Conservation (phyloP, 2,797 vertebrate species). For the Iguana delicatissima region DNA sequence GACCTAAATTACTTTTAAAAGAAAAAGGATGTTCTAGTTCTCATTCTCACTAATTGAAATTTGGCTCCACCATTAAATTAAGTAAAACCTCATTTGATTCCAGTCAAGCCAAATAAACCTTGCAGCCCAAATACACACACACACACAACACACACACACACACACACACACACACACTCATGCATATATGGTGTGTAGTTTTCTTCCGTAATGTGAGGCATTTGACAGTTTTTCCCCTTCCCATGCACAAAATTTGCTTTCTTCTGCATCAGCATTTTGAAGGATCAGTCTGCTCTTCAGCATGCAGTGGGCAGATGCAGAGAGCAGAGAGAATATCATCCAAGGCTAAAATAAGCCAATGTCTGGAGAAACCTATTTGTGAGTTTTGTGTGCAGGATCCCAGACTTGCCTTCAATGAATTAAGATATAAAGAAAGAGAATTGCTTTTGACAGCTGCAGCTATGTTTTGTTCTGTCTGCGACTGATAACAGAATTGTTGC, state of each 20-base stretch:
- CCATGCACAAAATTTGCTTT: not conserved
- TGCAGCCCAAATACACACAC: not conserved
- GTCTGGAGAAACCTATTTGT: conserved; percentile 2
- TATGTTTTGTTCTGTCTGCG: conserved; percentile 36
- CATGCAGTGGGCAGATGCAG: too few relatives aligned
- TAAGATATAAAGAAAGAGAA: conserved; percentile 29
- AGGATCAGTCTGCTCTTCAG: not conserved
- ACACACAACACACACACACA: too few relatives aligned
- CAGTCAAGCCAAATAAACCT: not conserved
- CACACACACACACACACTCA: too few relatives aligned
- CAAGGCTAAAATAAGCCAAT: conserved; percentile 24
- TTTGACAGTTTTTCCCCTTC: not conserved
- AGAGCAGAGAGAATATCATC: not conserved
- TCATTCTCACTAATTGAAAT: conserved; percentile 4
- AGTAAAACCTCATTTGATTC: not conserved
- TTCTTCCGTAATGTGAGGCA: not conserved
- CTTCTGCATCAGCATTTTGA: not conserved
- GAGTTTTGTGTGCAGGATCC: not conserved
- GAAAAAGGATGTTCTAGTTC: not conserved
- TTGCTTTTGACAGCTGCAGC: conserved; percentile 45
- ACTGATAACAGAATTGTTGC: conserved; percentile 32
- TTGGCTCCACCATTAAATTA: not conserved
- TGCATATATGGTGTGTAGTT: not conserved
- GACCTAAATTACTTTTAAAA: not conserved
- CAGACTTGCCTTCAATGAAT: not conserved